phyloP scores from a whole-genome alignment of 1,140 invertebrate species.

The Harpegnathos saltator region DNA sequence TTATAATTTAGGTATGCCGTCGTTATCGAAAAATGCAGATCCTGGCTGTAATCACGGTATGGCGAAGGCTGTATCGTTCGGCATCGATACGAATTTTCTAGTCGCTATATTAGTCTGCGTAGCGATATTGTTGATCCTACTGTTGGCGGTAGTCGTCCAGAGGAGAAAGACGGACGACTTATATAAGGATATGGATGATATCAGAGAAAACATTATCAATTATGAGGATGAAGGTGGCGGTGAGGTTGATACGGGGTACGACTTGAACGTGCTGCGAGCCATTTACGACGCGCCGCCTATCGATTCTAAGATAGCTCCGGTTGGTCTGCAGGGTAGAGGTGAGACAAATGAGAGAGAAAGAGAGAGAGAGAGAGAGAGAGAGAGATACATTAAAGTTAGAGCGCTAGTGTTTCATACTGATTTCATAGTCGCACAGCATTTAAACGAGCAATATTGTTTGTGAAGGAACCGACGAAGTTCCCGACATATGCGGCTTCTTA shows the following conservation, averaged over 20 bases:
- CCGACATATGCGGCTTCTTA: constrained; percentile 96
- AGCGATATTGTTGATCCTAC: constrained; percentile 91
- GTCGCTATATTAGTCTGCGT: constrained; percentile 94
- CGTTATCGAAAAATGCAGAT: constrained; percentile 89
- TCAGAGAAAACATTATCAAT: constrained; percentile 98
- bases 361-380: too few relatives aligned
- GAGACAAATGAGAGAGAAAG: too few relatives aligned
- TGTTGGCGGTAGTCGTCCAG: constrained; percentile 95
- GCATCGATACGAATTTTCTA: constrained; percentile 93
- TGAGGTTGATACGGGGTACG: constrained; percentile 97
- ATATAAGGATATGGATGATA: constrained; percentile 97
- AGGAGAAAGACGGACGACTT: constrained; percentile 93
- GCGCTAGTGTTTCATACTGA: neutral
- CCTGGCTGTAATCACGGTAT: constrained; percentile 90
- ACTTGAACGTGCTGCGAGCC: constrained; percentile 94
- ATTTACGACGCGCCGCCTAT: constrained; percentile 88
- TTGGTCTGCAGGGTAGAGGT: constrained; percentile 83
- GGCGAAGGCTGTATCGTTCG: constrained; percentile 91
- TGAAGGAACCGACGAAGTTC: constrained; percentile 87
- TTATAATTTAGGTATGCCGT: constrained; percentile 92
- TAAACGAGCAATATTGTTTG: constrained; percentile 32
- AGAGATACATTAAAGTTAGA: neutral
- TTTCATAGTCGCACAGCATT: neutral
- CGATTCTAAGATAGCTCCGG: constrained; percentile 83
- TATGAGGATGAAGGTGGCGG: constrained; percentile 99